Conservation (phyloP, 2,888 invertebrate genomes). For the Pediacus dermestoides region DNA sequence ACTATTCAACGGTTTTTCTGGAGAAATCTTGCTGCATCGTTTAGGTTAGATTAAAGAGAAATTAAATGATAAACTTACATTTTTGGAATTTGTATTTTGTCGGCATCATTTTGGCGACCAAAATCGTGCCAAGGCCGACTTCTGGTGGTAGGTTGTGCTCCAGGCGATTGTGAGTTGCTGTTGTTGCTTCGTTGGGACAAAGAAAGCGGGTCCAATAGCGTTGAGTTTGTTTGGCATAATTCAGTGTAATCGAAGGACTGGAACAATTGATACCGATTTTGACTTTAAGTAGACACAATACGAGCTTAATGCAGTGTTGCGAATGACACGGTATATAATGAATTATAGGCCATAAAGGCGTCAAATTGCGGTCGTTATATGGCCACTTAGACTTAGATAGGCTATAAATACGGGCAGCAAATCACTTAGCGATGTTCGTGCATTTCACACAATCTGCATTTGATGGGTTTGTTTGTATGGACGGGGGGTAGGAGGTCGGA, state of each 20-base stretch:
- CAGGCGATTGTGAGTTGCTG: slow-evolving; percentile 46
- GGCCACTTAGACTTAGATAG: slow-evolving; percentile 21
- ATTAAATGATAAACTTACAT: no score
- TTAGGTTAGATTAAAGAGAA: no score
- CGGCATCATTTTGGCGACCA: slow-evolving; percentile 88
- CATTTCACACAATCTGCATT: slow-evolving; percentile 21
- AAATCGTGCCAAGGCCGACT: slow-evolving; percentile 93
- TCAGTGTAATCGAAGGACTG: slow-evolving; percentile 94
- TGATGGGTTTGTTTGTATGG: slow-evolving; percentile 7
- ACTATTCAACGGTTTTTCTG: no score
- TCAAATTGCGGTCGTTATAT: slow-evolving; percentile 21
- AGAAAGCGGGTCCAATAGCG: slow-evolving; percentile 45
- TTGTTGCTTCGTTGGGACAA: slow-evolving; percentile 44
- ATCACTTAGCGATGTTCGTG: slow-evolving; percentile 21
- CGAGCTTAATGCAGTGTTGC: slow-evolving; percentile 26
- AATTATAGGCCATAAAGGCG: slow-evolving; percentile 25
- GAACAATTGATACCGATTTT: slow-evolving; percentile 26
- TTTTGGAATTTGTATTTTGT: slow-evolving; percentile 97
- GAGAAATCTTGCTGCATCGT: no score
- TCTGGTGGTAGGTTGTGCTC: slow-evolving; percentile 59
- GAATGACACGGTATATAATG: slow-evolving; percentile 29
- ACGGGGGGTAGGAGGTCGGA: slow-evolving; percentile 10
- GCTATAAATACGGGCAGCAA: slow-evolving; percentile 22
- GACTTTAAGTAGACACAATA: neutral
- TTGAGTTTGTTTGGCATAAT: slow-evolving; percentile 64